Evolutionary conservation across 2,797 vertebrate genomes (phyloP).

Genomic region (Capromys pilorides): DNA sequence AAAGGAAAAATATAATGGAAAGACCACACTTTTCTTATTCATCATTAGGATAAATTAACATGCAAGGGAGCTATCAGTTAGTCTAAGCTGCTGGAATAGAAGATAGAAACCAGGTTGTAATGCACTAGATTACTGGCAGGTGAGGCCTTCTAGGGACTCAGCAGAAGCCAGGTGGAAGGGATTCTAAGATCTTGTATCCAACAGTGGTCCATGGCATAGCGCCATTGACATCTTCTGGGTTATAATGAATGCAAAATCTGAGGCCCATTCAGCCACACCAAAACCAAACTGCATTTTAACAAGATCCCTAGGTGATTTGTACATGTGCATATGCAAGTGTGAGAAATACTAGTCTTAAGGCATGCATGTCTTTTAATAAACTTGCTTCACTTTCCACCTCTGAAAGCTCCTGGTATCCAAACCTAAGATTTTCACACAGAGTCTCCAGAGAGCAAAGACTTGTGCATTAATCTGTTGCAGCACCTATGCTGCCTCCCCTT

Average conservation of each 20-base stretch:
- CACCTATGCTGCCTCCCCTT: conserved; percentile 71
- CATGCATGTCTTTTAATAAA: conserved; percentile 30
- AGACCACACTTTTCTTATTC: conserved; percentile 9
- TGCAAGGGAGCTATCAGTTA: neutral
- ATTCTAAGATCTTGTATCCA: neutral
- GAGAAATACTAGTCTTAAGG: neutral
- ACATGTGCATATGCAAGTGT: neutral
- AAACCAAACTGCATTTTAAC: conserved; percentile 19
- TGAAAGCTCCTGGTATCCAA: conserved; percentile 62
- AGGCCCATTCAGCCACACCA: neutral
- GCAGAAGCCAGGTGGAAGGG: neutral
- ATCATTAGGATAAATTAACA: neutral
- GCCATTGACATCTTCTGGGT: neutral
- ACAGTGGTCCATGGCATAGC: neutral
- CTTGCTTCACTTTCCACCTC: conserved; percentile 50
- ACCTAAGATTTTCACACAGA: conserved; percentile 67
- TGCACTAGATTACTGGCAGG: neutral
- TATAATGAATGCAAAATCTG: conserved; percentile 29
- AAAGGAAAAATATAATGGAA: neutral
- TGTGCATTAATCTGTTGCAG: conserved; percentile 73
- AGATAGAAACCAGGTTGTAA: neutral
- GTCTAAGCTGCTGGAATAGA: neutral
- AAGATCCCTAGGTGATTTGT: conserved; percentile 9
- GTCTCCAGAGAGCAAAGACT: conserved; percentile 70
- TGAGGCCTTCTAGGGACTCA: neutral